phyloP scores from a whole-genome alignment of 1,140 invertebrate genomes.

The Orussus abietinus region DNA sequence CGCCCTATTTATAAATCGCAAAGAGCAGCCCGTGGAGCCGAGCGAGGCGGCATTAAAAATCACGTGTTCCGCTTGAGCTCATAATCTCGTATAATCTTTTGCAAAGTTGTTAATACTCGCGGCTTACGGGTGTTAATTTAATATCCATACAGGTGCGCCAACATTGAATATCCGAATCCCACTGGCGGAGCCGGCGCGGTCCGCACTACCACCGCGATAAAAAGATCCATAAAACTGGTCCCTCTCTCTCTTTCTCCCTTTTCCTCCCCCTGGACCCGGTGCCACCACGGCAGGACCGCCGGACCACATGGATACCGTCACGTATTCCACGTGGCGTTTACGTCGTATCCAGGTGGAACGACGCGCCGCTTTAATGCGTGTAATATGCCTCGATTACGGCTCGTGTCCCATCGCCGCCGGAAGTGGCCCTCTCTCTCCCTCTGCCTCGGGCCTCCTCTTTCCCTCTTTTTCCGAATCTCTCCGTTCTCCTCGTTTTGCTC shows the following conservation, averaged over 20 bases:
- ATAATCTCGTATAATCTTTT: constrained; percentile 58
- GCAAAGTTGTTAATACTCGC: constrained; percentile 56
- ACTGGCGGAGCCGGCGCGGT: constrained; percentile 35
- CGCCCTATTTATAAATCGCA: constrained; percentile 31
- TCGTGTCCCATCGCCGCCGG: not conserved
- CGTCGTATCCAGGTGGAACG: too few species aligned
- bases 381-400: too few species aligned
- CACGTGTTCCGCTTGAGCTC: constrained; percentile 54
- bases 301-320: constrained; percentile 13
- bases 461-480: not conserved
- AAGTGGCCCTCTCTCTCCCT: not conserved
- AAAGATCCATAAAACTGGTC: constrained; percentile 53
- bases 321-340: constrained; percentile 20
- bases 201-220: constrained; percentile 36
- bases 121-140: constrained; percentile 57
- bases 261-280: constrained; percentile 12
- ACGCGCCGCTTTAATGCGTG: constrained; percentile 27
- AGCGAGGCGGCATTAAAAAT: constrained; percentile 49
- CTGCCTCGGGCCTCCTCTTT: not conserved
- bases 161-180: constrained; percentile 56
- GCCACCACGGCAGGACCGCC: constrained; percentile 20
- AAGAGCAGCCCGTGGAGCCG: constrained; percentile 15
- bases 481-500: too few species aligned
- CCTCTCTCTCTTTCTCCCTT: constrained; percentile 6
- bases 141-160: constrained; percentile 56